phyloP scores from a whole-genome alignment of 2,888 invertebrate genomes.

The Conchocele bisecta region DNA sequence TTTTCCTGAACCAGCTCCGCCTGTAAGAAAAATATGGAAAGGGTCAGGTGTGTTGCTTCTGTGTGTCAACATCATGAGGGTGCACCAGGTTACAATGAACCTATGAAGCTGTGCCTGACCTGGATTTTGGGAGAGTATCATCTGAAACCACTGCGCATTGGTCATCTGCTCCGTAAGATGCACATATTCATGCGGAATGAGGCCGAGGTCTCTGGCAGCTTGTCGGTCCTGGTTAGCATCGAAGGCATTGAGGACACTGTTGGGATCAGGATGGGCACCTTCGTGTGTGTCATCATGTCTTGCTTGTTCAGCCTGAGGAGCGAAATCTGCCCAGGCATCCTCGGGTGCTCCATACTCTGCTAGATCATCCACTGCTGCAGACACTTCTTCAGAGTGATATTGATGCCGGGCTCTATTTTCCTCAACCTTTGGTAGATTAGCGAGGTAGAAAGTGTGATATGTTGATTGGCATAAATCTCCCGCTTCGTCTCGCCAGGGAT shows the following conservation, averaged over 20 bases:
- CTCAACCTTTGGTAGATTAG: not conserved
- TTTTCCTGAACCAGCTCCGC: slow-evolving; percentile 17
- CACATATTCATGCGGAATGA: not conserved
- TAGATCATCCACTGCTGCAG: slow-evolving; percentile 1
- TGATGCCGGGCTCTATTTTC: slow-evolving; percentile 1
- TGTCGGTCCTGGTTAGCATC: too few relatives aligned
- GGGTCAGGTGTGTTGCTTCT: not conserved
- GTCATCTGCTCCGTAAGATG: not conserved
- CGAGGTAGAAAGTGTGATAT: not conserved
- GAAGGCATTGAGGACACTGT: not conserved
- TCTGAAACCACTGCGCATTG: not conserved
- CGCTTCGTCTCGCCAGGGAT: slow-evolving; percentile 9
- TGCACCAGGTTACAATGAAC: slow-evolving; percentile 18
- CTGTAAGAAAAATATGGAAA: slow-evolving; percentile 9
- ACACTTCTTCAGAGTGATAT: slow-evolving; percentile 8
- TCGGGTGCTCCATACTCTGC: slow-evolving; percentile 10
- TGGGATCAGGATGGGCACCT: not conserved
- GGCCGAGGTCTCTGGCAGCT: slow-evolving; percentile 1
- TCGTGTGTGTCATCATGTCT: slow-evolving; percentile 12
- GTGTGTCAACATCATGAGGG: slow-evolving; percentile 6
- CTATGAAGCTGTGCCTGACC: slow-evolving; percentile 9
- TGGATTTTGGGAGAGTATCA: slow-evolving; percentile 11
- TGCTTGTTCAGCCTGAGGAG: slow-evolving; percentile 13
- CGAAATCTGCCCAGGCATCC: slow-evolving; percentile 7
- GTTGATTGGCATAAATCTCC: not conserved